A percentile compares a stretch with the other conserved stretches of the same genome.
Conservation (phyloP, 2,113 vertebrate genomes). For the Athene noctua region DNA sequence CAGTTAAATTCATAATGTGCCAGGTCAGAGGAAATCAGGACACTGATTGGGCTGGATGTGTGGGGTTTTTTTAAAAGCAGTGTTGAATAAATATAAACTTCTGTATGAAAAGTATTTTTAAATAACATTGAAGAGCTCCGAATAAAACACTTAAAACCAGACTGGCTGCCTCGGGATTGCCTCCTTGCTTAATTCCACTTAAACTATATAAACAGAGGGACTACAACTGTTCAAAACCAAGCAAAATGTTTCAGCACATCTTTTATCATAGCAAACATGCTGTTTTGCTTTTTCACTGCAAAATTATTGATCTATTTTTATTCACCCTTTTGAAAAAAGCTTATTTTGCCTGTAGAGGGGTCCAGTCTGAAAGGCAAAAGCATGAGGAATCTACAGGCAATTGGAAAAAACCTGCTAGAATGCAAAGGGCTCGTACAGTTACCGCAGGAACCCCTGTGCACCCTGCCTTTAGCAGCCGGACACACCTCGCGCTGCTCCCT, state of each 20-base stretch:
- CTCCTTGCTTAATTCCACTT: not conserved
- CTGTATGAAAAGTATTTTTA: constrained; percentile 8
- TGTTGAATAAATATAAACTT: constrained; percentile 15
- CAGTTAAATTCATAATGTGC: not conserved
- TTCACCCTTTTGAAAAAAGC: not conserved
- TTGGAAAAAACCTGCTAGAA: not conserved
- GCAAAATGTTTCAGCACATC: not conserved
- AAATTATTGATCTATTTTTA: constrained; percentile 3
- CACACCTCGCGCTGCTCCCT: not conserved
- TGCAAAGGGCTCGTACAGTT: not conserved
- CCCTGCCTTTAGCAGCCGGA: not conserved
- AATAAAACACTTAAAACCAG: not conserved
- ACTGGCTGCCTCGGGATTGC: not conserved
- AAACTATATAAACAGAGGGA: not conserved
- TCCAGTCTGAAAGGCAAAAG: not conserved
- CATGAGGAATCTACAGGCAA: not conserved
- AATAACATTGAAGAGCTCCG: not conserved
- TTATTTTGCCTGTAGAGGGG: not conserved
- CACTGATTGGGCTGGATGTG: not conserved
- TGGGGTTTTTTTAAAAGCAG: not conserved
- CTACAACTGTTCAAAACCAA: not conserved
- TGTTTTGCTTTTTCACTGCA: not conserved
- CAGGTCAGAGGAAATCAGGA: not conserved
- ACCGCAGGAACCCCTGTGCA: not conserved
- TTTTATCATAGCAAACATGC: not conserved